These are phyloP conservation scores for Ophion obscuratus DNA, from an alignment of 2,888 invertebrate genomes.

Conservation along the genomic window DNA sequence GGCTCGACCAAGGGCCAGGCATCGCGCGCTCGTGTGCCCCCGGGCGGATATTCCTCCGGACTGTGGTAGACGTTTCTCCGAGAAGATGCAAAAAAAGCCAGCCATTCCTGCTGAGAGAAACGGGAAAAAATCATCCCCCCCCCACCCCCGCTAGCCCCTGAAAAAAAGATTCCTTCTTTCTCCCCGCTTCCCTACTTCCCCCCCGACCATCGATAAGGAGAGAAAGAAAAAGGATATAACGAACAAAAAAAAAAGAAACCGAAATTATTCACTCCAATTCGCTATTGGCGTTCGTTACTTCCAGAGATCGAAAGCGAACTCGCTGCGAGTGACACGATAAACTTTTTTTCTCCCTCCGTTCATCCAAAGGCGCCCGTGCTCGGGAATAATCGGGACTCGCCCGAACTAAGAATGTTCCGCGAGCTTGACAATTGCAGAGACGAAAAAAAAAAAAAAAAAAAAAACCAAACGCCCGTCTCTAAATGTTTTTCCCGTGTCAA, in stretches of 20 bases:
- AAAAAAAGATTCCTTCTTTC: constrained; percentile 29
- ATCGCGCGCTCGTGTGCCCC: constrained; percentile 87
- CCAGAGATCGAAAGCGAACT: constrained; percentile 66
- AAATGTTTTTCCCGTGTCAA: constrained; percentile 32
- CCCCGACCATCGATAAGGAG: constrained; percentile 45
- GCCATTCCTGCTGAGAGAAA: constrained; percentile 52
- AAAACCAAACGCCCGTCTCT: not conserved
- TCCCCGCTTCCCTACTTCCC: constrained; percentile 30
- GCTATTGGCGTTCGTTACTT: constrained; percentile 64
- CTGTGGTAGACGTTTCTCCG: constrained; percentile 86
- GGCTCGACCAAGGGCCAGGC: constrained; percentile 83
- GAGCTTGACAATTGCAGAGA: constrained; percentile 1
- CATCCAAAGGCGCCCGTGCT: constrained; percentile 5
- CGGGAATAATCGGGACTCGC: constrained; percentile 19
- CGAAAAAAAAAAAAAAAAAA: not conserved
- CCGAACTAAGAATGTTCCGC: not conserved
- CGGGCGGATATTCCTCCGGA: constrained; percentile 89
- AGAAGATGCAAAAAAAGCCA: constrained; percentile 49
- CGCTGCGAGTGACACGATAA: constrained; percentile 40
- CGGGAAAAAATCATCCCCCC: constrained; percentile 49
- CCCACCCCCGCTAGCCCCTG: not conserved
- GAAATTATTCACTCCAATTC: constrained; percentile 60
- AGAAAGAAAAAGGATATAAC: constrained; percentile 28
- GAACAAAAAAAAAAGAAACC: constrained; percentile 46
- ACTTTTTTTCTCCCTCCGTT: constrained; percentile 20